Evolutionary conservation across 2,888 invertebrate genomes (phyloP), one percentile per base, ranked within the genome.

Genomic region (Epistrophe eligans): DNA sequence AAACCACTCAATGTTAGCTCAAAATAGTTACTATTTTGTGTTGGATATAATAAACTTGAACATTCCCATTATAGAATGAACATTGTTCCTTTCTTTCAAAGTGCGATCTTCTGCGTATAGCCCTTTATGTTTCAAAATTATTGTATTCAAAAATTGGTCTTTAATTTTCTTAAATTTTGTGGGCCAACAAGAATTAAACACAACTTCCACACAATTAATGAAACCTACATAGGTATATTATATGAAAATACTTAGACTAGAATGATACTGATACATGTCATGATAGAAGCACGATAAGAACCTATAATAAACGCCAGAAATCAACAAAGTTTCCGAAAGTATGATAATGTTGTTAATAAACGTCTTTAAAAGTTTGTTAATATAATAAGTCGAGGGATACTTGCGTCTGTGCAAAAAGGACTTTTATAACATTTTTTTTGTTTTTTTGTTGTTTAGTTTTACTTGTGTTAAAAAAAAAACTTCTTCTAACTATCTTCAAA

Each of bases 311-410:
- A 28, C 24, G 55, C 28, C 13, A 15, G 15, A 28, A 55, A 55
- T 58, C 17, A 48, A 17, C n/a, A 48, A 48, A 45, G n/a, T 7
- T 5, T 8, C 6, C n/a, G 45, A 45, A 1, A 45, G 0, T n/a
- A 45, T 17, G 48, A 17, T 48, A 4, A 43, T 43, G 11, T 40
- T 43, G 8, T 17, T n/a, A 45, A 8, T 48, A 58, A 19, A 35
- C 19, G 6, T 38, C 50, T 45, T 28, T 28, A 45, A 67, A 50
- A 32, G 4, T 8, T 17, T 50, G 35, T 50, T 35, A 67, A 67
- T 35, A 67, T 60, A 32, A 40, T 60, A 62, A 60, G 66, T 77
- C 77, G 60, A 70, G 40, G 66, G 48, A 83, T 74, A 48, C 17
- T 57, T 74, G 79, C 73, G 67, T 70, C 10, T 28, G 50, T n/a